phyloP scores from a whole-genome alignment of 1,140 invertebrate species.

The Pseudomyrmex gracilis region DNA sequence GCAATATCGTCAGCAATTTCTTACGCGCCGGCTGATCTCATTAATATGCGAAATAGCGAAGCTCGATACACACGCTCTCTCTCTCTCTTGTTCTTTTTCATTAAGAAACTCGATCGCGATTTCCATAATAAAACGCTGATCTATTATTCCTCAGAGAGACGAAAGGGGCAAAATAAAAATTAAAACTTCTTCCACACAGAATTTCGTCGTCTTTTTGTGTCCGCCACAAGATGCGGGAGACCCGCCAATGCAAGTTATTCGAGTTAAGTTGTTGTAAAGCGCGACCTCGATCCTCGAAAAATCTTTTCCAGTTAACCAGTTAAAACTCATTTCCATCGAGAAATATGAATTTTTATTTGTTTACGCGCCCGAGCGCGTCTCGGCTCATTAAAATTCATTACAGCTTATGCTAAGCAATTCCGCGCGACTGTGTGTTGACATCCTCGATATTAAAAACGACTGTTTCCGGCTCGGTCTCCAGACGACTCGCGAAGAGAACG shows the following conservation, averaged over 20 bases:
- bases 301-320: background rate
- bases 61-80: background rate
- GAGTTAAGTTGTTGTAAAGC: background rate
- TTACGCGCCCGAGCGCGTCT: background rate
- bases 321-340: background rate
- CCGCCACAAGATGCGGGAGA: too few species aligned
- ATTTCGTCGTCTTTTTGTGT: background rate
- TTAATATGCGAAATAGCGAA: conserved; percentile 40
- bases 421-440: background rate
- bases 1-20: conserved; percentile 10
- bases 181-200: background rate
- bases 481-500: background rate
- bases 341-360: conserved; percentile 14
- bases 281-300: background rate
- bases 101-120: conserved; percentile 36
- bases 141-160: background rate
- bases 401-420: background rate
- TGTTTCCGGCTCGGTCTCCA: background rate
- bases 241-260: background rate
- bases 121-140: conserved; percentile 34
- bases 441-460: conserved; percentile 18
- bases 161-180: background rate
- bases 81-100: conserved; percentile 10
- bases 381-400: conserved; percentile 1
- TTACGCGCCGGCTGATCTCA: background rate